Base-by-base conservation (phyloP, 2,113 vertebrate genomes). In the Scolopax mira region DNA sequence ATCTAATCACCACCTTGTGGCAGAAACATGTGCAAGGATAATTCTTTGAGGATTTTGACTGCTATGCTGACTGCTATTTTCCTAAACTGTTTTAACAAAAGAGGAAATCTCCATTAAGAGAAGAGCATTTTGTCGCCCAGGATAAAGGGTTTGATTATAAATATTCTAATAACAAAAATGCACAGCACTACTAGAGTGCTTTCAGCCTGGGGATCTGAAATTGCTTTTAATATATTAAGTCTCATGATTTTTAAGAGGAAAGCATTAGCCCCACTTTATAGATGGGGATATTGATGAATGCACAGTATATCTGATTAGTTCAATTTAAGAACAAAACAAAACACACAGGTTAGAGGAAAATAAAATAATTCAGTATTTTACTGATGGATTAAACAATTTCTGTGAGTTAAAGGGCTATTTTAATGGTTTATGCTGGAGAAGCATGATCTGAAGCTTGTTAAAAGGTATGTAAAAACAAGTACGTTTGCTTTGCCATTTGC, bases 1-100 rank as follows among this genome's bases (percentile, higher is more conserved):
- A 96, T 35, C 64, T 88, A 87, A 94, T 96, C 88, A 96, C 73
- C 71, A 88, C 92, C 79, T 95, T 64, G 62, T 82, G 66, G 69
- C 28, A 95, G 46, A 96, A 91, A 65, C 72, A 86, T 49, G 57
- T 77, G 89, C 25, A 88, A 94, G 72, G 77, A 58, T 25, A 92
- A 75, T 86, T 92, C 37, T 89, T 80, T 11, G 28, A 94, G 86
- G 61, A 78, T 74, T 91, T 72, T 82, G 60, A 66, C 66, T 87
- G 73, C 51, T 74, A 49, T 33, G 31, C 70, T 82, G 65, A 82
- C 62, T 75, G 72, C 28, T 79, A 24, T 89, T 93, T 60, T 41
- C 72, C 64, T 73, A 41, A 86, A 57, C 18, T 67, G 12, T 77
- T 79, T 70, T 31, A 94, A 95, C 65, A 93, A 94, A 94, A 82